These are phyloP conservation scores for Dastarcus helophoroides DNA, from an alignment of 2,888 invertebrate species.

Conservation along the genomic window DNA sequence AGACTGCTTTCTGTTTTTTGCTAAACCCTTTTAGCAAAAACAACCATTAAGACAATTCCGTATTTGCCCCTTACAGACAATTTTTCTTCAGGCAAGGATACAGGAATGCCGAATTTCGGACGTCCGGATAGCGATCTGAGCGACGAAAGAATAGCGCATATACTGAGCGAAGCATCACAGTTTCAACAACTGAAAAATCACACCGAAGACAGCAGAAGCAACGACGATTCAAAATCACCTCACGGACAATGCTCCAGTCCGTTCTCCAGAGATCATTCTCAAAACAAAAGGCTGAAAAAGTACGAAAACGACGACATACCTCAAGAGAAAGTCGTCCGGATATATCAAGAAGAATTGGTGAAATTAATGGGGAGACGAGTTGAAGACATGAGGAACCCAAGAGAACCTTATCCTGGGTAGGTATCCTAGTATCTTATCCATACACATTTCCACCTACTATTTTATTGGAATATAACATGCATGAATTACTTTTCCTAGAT, in stretches of 20 bases:
- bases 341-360: conserved; percentile 89
- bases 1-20: conserved; percentile 9
- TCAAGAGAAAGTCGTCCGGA: conserved; percentile 88
- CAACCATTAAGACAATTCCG: conserved; percentile 13
- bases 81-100: conserved; percentile 65
- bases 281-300: conserved; percentile 68
- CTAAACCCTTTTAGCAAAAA: conserved; percentile 13
- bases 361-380: conserved; percentile 78
- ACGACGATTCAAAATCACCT: conserved; percentile 72
- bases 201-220: conserved; percentile 57
- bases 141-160: conserved; percentile 88
- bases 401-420: conserved; percentile 73
- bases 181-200: conserved; percentile 56
- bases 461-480: too few relatives aligned
- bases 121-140: conserved; percentile 65
- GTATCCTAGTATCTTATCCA: conserved; percentile 24
- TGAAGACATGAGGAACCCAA: conserved; percentile 61
- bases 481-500: too few relatives aligned
- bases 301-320: conserved; percentile 92
- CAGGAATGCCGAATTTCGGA: conserved; percentile 66
- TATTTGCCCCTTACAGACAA: conserved; percentile 32
- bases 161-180: conserved; percentile 84
- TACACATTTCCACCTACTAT: too few relatives aligned
- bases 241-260: conserved; percentile 72
- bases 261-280: conserved; percentile 61